A percentile compares a stretch with the other conserved stretches of the same genome.
phyloP scores from a whole-genome alignment of 1,140 invertebrate genomes.

The Drosophila triauraria region DNA sequence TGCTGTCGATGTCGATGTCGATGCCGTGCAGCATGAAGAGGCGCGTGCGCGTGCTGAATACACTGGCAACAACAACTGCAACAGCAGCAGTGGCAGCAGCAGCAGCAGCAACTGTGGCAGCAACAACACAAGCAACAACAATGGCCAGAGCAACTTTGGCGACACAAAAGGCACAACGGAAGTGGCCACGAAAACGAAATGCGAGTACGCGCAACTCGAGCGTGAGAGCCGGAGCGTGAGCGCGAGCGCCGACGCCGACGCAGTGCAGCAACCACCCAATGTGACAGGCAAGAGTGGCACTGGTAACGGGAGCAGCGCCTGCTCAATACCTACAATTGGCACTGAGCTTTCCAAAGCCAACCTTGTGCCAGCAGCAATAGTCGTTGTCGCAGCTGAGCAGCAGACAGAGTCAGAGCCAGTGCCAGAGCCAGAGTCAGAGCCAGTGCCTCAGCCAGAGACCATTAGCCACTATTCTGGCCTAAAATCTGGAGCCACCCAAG shows the following conservation, averaged over 20 bases:
- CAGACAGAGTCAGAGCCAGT: slow-evolving; percentile 53
- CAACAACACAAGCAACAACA: slow-evolving; percentile 21
- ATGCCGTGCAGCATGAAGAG: slow-evolving; percentile 49
- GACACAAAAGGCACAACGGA: slow-evolving; percentile 56
- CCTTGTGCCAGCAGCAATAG: slow-evolving; percentile 52
- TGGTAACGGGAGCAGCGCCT: slow-evolving; percentile 65
- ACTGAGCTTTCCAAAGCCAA: slow-evolving; percentile 76
- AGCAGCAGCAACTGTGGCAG: slow-evolving; percentile 7
- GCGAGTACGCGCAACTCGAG: slow-evolving; percentile 78
- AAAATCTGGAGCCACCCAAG: not conserved
- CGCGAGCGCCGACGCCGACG: slow-evolving; percentile 49
- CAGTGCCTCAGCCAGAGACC: not conserved
- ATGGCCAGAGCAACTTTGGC: slow-evolving; percentile 17
- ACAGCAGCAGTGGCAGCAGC: slow-evolving; percentile 21
- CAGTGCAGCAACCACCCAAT: slow-evolving; percentile 71
- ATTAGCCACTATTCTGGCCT: not conserved
- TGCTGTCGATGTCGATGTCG: slow-evolving; percentile 16
- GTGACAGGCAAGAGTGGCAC: slow-evolving; percentile 42
- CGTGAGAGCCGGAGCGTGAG: slow-evolving; percentile 67
- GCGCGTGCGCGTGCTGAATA: slow-evolving; percentile 79
- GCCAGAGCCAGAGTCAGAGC: not conserved
- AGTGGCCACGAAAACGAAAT: slow-evolving; percentile 71
- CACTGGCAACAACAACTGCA: slow-evolving; percentile 53
- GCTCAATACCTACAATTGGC: slow-evolving; percentile 75
- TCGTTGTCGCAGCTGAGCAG: slow-evolving; percentile 78